Evolutionary conservation across 64 coral and sea anemone genomes (phyloP).

Genomic region (Platygyra sinensis): DNA sequence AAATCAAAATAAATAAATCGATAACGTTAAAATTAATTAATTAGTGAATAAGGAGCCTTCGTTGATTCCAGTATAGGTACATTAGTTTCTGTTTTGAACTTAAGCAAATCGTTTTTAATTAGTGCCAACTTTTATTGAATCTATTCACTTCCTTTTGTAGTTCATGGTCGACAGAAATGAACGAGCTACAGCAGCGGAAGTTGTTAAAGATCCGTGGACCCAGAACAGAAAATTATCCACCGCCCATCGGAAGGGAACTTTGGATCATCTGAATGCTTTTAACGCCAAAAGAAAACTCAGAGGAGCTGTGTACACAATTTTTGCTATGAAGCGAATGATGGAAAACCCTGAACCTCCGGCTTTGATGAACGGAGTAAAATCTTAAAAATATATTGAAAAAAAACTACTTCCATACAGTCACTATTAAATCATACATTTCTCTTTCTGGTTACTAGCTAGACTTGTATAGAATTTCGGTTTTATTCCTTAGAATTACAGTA

Average conservation of each 20-base stretch:
- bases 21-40: no score
- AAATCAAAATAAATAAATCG: no score
- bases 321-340: conserved; percentile 69
- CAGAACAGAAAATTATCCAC: conserved; percentile 56
- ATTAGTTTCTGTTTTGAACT: no score
- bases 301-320: conserved; percentile 73
- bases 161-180: conserved; percentile 62
- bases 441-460: no score
- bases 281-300: conserved; percentile 78
- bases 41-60: no score
- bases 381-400: not conserved
- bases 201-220: conserved; percentile 67
- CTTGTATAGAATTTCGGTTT: no score
- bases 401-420: not conserved
- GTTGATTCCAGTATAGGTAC: no score
- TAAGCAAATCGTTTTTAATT: no score
- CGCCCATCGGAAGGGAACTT: conserved; percentile 67
- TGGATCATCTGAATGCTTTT: conserved; percentile 63
- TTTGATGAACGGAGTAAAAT: conserved; percentile 12
- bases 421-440: not conserved
- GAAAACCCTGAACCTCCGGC: conserved; percentile 37
- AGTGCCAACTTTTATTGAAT: no score
- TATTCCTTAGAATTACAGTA: no score
- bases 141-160: not conserved
- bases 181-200: conserved; percentile 55